Percentiles rank a stretch among this genome's conserved stretches.
These are phyloP conservation scores for Coccyzus lansbergi DNA, from an alignment of 2,797 vertebrate species.

Conservation along the genomic window DNA sequence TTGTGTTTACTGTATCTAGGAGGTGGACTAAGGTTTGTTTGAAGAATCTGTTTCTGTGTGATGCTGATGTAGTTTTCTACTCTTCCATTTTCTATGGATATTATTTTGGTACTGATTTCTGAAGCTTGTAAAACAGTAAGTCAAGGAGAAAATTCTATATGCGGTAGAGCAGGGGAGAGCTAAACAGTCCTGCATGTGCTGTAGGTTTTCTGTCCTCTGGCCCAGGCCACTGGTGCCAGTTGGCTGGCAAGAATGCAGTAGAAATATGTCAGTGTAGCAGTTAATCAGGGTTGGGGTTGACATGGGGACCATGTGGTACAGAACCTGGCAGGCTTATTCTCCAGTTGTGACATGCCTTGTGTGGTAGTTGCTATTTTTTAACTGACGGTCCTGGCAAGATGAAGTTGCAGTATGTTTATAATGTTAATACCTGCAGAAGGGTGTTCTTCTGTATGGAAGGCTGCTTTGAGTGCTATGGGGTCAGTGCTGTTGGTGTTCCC, in stretches of 20 bases:
- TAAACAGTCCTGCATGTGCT: not conserved
- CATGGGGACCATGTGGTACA: fast-evolving
- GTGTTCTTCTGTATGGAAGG: not conserved
- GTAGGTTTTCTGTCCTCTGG: not conserved
- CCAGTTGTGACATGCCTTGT: not conserved
- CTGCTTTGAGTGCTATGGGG: not conserved
- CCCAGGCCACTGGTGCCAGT: not conserved
- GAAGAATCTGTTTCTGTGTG: not conserved
- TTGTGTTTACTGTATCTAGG: not conserved
- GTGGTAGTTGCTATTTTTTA: not conserved
- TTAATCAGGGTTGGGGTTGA: fast-evolving
- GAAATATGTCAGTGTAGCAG: not conserved
- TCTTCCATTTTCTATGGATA: not conserved
- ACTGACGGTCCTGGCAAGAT: not conserved
- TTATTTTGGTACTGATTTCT: not conserved
- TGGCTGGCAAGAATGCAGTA: too few relatives aligned
- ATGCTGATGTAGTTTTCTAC: not conserved
- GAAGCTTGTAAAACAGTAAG: not conserved
- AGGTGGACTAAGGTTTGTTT: not conserved
- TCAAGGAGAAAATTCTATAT: not conserved
- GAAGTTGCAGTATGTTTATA: not conserved
- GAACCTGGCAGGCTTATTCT: not conserved
- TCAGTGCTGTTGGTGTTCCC: not conserved
- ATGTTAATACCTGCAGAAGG: not conserved
- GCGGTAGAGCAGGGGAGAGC: not conserved